Conservation (phyloP, 2,888 invertebrate genomes). For the Eugnorisma glareosa region DNA sequence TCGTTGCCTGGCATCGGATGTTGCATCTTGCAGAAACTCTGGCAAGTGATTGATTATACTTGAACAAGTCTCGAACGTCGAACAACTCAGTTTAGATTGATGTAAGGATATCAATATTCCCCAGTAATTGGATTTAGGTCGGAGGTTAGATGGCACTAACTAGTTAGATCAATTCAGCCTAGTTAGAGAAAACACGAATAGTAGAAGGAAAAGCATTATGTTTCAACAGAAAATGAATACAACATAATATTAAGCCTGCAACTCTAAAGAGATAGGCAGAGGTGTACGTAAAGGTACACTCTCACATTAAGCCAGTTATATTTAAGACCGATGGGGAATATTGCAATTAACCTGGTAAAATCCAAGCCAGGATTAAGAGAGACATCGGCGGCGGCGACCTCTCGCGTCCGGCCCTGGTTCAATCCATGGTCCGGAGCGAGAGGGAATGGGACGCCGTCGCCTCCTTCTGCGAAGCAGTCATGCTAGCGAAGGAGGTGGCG, state of each 20-base stretch:
- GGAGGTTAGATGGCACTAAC: not conserved
- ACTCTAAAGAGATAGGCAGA: not conserved
- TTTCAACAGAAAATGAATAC: not conserved
- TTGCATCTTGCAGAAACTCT: not conserved
- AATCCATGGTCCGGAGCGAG: too few relatives aligned
- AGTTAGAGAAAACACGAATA: not conserved
- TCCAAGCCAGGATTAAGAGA: not conserved
- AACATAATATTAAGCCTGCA: not conserved
- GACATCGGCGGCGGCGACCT: not conserved
- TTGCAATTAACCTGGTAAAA: not conserved
- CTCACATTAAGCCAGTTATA: not conserved
- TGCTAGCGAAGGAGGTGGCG: too few relatives aligned
- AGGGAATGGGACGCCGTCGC: too few relatives aligned
- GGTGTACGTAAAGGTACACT: not conserved
- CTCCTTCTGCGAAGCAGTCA: too few relatives aligned
- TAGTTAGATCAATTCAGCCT: not conserved
- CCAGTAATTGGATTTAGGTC: conserved; percentile 7
- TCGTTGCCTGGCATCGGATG: not conserved
- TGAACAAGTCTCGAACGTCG: not conserved
- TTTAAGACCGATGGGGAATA: not conserved
- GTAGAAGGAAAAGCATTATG: not conserved
- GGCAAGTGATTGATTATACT: not conserved
- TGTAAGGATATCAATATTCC: conserved; percentile 1
- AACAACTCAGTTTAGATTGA: not conserved
- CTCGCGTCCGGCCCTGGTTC: too few relatives aligned